Evolutionary conservation across 2,888 invertebrate species (phyloP).

Genomic region (Bedellia somnulentella): DNA sequence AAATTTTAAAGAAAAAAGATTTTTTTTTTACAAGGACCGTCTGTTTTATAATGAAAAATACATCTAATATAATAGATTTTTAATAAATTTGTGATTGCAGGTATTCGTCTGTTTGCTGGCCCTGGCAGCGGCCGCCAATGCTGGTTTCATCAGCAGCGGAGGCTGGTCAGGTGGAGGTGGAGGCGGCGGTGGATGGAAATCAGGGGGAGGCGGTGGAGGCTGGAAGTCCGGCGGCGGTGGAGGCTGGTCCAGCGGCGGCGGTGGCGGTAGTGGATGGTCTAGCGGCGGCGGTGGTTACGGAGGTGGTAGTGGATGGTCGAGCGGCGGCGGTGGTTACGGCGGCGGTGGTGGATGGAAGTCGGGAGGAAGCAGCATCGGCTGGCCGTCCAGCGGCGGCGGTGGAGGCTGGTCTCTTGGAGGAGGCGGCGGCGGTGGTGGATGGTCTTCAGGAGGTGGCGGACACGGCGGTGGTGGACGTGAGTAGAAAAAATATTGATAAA

Average conservation of each 20-base stretch:
- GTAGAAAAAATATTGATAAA: no score
- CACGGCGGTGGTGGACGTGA: no score
- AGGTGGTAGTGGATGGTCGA: constrained; percentile 14
- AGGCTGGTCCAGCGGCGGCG: constrained; percentile 15
- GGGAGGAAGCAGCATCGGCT: constrained; percentile 14
- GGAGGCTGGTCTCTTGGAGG: constrained; percentile 16
- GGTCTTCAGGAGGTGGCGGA: constrained; percentile 15
- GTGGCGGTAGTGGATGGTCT: constrained; percentile 17
- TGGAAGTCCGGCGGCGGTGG: constrained; percentile 8
- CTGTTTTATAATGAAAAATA: no score
- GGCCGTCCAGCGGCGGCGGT: constrained; percentile 13
- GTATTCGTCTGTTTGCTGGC: constrained; percentile 48
- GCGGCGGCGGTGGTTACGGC: constrained; percentile 10
- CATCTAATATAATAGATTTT: no score
- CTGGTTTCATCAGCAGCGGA: constrained; percentile 33
- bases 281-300: constrained; percentile 10
- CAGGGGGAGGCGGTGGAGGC: constrained; percentile 18
- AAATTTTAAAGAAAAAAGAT: no score
- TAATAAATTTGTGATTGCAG: no score
- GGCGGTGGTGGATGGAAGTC: constrained; percentile 11
- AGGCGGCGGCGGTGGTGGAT: constrained; percentile 19
- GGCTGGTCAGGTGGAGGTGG: constrained; percentile 17
- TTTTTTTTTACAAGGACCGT: no score
- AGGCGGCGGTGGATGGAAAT: constrained; percentile 20
- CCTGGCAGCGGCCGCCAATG: constrained; percentile 32